Percentiles rank a stretch among this genome's conserved stretches.
Evolutionary conservation across 2,888 invertebrate genomes (phyloP).

Genomic region (Coleophora deauratella): DNA sequence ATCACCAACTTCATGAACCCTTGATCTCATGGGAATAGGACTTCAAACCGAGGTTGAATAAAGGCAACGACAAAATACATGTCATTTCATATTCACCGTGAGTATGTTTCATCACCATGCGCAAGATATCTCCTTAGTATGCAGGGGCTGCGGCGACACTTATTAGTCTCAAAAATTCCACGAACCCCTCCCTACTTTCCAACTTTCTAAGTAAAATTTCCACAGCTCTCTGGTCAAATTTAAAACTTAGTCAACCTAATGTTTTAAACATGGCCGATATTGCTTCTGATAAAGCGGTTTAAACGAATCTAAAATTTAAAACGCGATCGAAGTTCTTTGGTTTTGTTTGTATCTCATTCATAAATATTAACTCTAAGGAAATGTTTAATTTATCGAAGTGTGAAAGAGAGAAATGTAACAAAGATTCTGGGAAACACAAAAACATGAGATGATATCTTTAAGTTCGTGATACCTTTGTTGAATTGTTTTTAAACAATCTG

Average conservation of each 20-base stretch:
- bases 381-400: conserved; percentile 23
- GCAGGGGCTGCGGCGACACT: conserved; percentile 57
- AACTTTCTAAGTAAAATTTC: conserved; percentile 52
- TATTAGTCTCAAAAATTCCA: conserved; percentile 71
- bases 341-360: conserved; percentile 59
- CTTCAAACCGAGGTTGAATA: too few relatives aligned
- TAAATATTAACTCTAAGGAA: conserved; percentile 59
- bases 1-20: too few relatives aligned
- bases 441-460: neutral
- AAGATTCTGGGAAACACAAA: neutral
- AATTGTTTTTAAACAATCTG: too few relatives aligned
- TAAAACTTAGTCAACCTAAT: conserved; percentile 61
- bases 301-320: conserved; percentile 70
- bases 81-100: conserved; percentile 61
- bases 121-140: conserved; percentile 63
- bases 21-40: too few relatives aligned
- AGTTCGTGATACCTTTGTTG: too few relatives aligned
- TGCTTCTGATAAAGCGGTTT: conserved; percentile 71
- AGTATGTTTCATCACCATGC: conserved; percentile 59
- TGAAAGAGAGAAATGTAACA: conserved; percentile 8
- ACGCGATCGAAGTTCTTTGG: conserved; percentile 56
- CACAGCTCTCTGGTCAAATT: conserved; percentile 43
- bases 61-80: too few relatives aligned
- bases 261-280: conserved; percentile 70
- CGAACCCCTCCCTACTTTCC: conserved; percentile 45